A percentile compares a stretch with the other conserved stretches of the same genome.
Conservation (phyloP, 2,888 invertebrate genomes). For the Crioceris asparagi region DNA sequence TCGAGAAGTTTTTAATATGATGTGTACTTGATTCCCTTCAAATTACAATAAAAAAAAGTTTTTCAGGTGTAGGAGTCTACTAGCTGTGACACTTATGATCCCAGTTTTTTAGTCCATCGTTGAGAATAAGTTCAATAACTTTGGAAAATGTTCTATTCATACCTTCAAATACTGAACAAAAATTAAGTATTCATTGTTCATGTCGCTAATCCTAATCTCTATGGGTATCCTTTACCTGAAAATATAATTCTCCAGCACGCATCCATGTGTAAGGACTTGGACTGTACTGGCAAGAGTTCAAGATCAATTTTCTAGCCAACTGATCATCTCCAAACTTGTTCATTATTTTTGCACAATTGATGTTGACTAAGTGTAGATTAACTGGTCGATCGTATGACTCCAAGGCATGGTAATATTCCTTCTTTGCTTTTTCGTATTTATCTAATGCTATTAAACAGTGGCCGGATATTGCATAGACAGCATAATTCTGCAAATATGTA, state of each 20-base stretch:
- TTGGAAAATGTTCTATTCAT: no score
- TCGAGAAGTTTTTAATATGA: no score
- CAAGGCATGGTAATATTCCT: constrained; percentile 28
- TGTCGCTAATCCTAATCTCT: constrained; percentile 37
- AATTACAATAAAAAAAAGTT: no score
- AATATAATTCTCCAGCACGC: constrained; percentile 25
- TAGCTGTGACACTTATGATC: no score
- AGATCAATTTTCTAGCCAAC: constrained; percentile 29
- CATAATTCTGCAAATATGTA: constrained; percentile 26
- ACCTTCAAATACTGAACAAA: no score
- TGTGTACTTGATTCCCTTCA: no score
- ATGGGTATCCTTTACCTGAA: constrained; percentile 29
- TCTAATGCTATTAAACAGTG: constrained; percentile 28
- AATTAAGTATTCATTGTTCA: no score
- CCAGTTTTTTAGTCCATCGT: no score
- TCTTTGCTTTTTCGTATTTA: constrained; percentile 23
- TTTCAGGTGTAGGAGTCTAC: no score
- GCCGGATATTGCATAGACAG: constrained; percentile 28
- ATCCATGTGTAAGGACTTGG: constrained; percentile 35
- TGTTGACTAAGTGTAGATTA: constrained; percentile 30
- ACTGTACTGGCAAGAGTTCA: constrained; percentile 30
- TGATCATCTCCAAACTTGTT: constrained; percentile 25
- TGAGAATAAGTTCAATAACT: no score
- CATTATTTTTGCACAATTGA: constrained; percentile 27
- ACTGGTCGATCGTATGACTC: constrained; percentile 29